These are phyloP conservation scores for Parus major DNA, from an alignment of 2,113 vertebrate genomes.

Conservation along the genomic window DNA sequence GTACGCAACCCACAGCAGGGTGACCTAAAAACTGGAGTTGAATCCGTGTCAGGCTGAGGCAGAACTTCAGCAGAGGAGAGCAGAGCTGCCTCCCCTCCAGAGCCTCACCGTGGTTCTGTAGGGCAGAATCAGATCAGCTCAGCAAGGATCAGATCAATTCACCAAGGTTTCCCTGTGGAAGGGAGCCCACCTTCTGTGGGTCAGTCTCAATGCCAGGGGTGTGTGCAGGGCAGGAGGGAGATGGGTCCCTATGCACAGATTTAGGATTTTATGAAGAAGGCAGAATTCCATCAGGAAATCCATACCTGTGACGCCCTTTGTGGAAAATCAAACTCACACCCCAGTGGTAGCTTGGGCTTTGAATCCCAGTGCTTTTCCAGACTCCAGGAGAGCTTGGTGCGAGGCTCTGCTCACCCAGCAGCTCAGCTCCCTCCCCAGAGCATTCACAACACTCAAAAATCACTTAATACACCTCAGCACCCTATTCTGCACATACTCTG, in stretches of 20 bases:
- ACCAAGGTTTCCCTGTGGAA: not conserved
- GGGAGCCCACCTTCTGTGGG: not conserved
- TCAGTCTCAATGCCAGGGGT: not conserved
- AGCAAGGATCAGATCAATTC: not conserved
- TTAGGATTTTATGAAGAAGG: not conserved
- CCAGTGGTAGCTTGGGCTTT: not conserved
- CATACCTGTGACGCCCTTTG: not conserved
- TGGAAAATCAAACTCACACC: not conserved
- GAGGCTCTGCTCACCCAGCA: not conserved
- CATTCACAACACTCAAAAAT: not conserved
- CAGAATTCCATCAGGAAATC: not conserved
- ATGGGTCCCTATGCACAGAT: too few relatives aligned
- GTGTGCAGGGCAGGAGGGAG: not conserved
- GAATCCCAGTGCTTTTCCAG: not conserved
- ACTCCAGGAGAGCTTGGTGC: not conserved
- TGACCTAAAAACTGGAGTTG: fast-evolving
- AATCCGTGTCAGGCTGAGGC: not conserved
- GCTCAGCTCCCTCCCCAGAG: not conserved
- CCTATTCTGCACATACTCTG: not conserved
- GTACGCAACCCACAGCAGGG: not conserved
- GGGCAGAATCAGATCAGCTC: not conserved
- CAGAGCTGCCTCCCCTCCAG: not conserved
- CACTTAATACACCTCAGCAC: not conserved
- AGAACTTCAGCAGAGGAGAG: not conserved
- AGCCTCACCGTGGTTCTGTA: not conserved